Conservation (phyloP, 2,113 vertebrate species). For the Otis tarda region DNA sequence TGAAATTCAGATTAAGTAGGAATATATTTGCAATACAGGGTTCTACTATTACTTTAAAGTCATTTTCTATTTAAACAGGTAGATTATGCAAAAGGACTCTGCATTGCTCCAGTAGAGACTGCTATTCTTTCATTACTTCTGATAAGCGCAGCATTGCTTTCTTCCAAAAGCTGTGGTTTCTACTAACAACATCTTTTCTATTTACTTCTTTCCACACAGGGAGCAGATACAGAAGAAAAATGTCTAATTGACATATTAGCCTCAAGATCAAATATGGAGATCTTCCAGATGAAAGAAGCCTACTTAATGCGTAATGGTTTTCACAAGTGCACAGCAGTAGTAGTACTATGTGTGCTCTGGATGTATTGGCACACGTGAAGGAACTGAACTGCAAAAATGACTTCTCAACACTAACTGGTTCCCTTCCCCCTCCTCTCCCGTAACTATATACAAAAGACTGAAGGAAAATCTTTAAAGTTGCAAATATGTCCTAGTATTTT, state of each 20-base stretch:
- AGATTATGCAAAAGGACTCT: neutral
- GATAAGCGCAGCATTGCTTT: neutral
- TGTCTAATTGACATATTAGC: constrained; percentile 82
- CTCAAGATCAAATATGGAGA: constrained; percentile 80
- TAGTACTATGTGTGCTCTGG: neutral
- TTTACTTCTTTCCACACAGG: constrained; percentile 62
- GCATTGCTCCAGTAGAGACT: neutral
- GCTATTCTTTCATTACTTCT: neutral
- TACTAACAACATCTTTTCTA: neutral
- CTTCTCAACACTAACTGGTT: neutral
- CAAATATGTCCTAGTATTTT: neutral
- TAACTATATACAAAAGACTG: neutral
- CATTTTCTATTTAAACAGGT: neutral
- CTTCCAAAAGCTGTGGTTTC: neutral
- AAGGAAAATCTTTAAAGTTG: neutral
- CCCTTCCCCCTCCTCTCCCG: neutral
- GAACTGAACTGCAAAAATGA: neutral
- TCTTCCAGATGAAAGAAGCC: constrained; percentile 80
- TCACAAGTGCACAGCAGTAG: neutral
- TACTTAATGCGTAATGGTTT: constrained; percentile 75
- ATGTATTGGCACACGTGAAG: neutral
- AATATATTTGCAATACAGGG: neutral
- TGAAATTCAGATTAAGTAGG: neutral
- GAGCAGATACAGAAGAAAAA: constrained; percentile 76
- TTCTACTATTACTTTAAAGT: neutral